Evolutionary conservation across 2,113 vertebrate genomes (phyloP), one percentile per base, ranked within the genome.

Genomic region (Spermophilus dauricus): DNA sequence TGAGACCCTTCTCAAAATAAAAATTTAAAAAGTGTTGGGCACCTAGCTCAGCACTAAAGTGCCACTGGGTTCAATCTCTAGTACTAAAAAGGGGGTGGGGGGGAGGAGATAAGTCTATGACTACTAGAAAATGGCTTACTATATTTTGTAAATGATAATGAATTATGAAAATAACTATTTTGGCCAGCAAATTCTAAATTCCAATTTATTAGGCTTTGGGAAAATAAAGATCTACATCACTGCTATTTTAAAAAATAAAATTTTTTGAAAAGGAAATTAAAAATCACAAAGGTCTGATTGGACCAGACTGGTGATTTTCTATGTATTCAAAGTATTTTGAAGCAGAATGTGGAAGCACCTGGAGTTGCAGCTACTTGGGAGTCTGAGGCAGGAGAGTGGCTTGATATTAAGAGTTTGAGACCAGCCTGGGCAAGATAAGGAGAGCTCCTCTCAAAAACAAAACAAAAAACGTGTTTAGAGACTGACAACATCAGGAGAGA

Each of bases 71-170:
- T 51, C 48, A 51, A 51, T 51, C 2, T 30, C 82, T 5, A 30
- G 53, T 7, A 32, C 53, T 20, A 61, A 24, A 61, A 61, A 22
- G 6, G 7, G 51, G 18, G 48, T 2, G 11, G 48, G 11, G 12
- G 48, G 12, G 48, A 37, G 48, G 2, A 82, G 72, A 58, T 85
- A 82, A n/a, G 42, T 34, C 48, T 83, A 42, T 37, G 65, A 89
- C n/a, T 72, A 5, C 63, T 72, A 93, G 34, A 37, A 42, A 9
- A 48, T 86, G 34, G 26, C 22, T 77, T 28, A 20, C 65, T 20
- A 28, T 39, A 96, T 72, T 88, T 48, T 95, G 73, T 86, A 92
- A 93, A 89, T 39, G 58, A 88, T 89, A 92, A 92, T 65, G 76
- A 75, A 86, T n/a, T 84, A 30, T 63, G 72, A 72, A 56, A 65